Conservation (phyloP, 30 jellyfish, hydroid and myxozoan species). For the Hydractinia echinata region DNA sequence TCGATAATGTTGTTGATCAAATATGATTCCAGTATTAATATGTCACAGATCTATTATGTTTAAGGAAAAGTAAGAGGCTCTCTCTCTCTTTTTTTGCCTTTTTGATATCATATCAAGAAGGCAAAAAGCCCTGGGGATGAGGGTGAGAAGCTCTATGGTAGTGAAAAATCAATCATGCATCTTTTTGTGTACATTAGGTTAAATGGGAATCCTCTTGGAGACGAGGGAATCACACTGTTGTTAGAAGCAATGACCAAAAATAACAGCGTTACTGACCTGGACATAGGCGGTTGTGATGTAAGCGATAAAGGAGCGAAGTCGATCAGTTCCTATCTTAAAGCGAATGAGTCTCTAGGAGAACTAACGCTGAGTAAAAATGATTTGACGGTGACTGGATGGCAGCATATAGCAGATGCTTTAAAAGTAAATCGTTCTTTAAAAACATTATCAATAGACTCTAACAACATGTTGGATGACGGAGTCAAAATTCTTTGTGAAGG, state of each 20-base stretch:
- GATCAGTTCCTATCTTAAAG: slow-evolving; percentile 32
- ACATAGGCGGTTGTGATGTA: slow-evolving; percentile 54
- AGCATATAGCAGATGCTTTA: slow-evolving; percentile 47
- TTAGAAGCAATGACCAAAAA: slow-evolving; percentile 41
- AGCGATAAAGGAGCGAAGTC: slow-evolving; percentile 53
- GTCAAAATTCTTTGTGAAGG: slow-evolving; percentile 57
- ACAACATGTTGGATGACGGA: slow-evolving; percentile 60
- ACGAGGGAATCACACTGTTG: slow-evolving; percentile 51
- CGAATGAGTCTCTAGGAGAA: not conserved
- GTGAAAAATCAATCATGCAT: too few species aligned
- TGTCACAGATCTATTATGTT: too few species aligned
- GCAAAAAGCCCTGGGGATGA: too few species aligned
- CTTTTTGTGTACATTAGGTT: slow-evolving; percentile 32
- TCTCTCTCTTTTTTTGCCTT: too few species aligned
- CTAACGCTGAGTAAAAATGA: not conserved
- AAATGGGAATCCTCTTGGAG: slow-evolving; percentile 67
- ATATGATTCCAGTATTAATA: too few species aligned
- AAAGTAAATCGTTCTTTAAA: slow-evolving; percentile 34
- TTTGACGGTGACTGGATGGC: slow-evolving; percentile 42
- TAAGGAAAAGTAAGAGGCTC: too few species aligned
- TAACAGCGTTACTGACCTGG: slow-evolving; percentile 41
- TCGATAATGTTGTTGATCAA: too few species aligned
- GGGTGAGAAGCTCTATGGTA: too few species aligned
- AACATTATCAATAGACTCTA: slow-evolving; percentile 56
- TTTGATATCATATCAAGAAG: too few species aligned